Percentiles rank a stretch among this genome's conserved stretches.
Conservation (phyloP, 2,888 invertebrate species). For the Drosophila atroscutellata region DNA sequence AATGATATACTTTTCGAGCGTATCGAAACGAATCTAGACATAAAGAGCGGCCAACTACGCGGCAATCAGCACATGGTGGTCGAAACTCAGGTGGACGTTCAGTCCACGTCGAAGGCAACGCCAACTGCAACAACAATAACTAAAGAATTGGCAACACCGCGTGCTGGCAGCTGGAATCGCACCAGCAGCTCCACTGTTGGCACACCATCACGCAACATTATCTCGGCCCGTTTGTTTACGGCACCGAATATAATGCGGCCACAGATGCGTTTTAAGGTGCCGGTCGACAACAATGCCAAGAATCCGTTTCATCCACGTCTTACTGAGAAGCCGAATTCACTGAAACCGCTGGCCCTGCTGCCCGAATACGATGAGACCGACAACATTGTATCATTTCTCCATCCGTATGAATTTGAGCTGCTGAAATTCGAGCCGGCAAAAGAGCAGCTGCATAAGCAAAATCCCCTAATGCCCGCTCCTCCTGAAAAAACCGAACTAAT, state of each 20-base stretch:
- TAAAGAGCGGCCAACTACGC: conserved; percentile 87
- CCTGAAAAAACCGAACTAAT: conserved; percentile 89
- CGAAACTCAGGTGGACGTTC: conserved; percentile 81
- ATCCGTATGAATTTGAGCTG: conserved; percentile 95
- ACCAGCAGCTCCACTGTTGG: conserved; percentile 33
- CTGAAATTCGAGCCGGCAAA: conserved; percentile 88
- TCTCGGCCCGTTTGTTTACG: conserved; percentile 86
- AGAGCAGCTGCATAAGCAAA: conserved; percentile 85
- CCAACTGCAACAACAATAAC: conserved; percentile 2
- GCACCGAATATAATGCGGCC: conserved; percentile 92
- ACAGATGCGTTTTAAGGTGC: conserved; percentile 93
- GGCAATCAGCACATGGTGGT: conserved; percentile 86
- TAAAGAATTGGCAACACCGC: conserved; percentile 41
- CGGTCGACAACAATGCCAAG: conserved; percentile 91
- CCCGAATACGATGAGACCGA: conserved; percentile 89
- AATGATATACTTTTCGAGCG: conserved; percentile 94
- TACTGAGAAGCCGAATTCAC: conserved; percentile 93
- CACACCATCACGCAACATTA: conserved; percentile 43
- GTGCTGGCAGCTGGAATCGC: conserved; percentile 88
- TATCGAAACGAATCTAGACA: conserved; percentile 91
- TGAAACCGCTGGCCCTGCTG: conserved; percentile 91
- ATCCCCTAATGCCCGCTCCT: conserved; percentile 84
- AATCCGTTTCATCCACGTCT: conserved; percentile 93
- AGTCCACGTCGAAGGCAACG: conserved; percentile 15
- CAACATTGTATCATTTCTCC: conserved; percentile 89